Evolutionary conservation across 1,140 invertebrate species (phyloP).

Genomic region (Andricus grossulariae): DNA sequence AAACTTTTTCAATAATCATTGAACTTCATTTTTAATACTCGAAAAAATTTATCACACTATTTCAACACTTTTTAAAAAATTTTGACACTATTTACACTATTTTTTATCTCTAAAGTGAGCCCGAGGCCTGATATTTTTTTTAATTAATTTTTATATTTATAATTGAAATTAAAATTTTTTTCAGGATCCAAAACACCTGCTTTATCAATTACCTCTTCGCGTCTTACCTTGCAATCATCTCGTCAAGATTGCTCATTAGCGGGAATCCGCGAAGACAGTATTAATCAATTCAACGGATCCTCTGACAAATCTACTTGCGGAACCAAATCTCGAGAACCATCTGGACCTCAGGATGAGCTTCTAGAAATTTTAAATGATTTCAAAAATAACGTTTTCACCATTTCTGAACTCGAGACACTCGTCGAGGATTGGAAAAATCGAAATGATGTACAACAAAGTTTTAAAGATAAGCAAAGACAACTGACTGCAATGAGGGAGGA

Average conservation of each 20-base stretch:
- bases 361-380: slow-evolving; percentile 92
- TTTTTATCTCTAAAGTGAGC: no score
- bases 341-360: slow-evolving; percentile 83
- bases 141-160: no score
- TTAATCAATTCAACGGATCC: slow-evolving; percentile 38
- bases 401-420: slow-evolving; percentile 88
- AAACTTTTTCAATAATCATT: no score
- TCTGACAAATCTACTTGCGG: slow-evolving; percentile 45
- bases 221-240: slow-evolving; percentile 43
- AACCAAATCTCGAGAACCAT: slow-evolving; percentile 58
- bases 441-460: slow-evolving; percentile 89
- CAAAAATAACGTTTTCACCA: slow-evolving; percentile 91
- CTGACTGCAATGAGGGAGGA: slow-evolving; percentile 86
- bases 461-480: slow-evolving; percentile 89
- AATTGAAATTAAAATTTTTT: neutral
- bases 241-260: slow-evolving; percentile 48
- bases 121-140: no score
- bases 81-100: no score
- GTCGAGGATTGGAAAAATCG: slow-evolving; percentile 90
- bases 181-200: slow-evolving; percentile 47
- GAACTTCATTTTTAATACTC: no score
- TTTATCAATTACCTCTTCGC: slow-evolving; percentile 39
- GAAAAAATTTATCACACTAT: no score
- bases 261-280: slow-evolving; percentile 57
- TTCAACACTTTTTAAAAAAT: no score